phyloP scores from a whole-genome alignment of 2,797 vertebrate species.

The Hirundo rustica region DNA sequence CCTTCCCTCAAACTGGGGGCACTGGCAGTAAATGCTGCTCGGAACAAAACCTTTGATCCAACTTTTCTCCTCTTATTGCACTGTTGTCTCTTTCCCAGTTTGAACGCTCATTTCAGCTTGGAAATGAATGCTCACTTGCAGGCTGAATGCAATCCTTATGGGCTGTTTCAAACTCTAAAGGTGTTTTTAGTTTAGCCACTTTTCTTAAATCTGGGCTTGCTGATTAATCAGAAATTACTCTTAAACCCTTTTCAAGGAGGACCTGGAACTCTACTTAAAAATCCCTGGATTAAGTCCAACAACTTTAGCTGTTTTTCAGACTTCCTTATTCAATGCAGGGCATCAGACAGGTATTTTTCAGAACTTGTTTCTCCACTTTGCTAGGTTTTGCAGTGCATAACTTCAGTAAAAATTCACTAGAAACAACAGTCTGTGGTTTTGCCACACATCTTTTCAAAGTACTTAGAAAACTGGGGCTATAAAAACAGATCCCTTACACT shows the following conservation, averaged over 20 bases:
- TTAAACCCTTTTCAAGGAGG: background rate
- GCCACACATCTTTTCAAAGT: background rate
- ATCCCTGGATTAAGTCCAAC: background rate
- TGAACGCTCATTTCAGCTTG: constrained; percentile 1
- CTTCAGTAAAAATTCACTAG: background rate
- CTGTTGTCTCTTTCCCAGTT: constrained; percentile 11
- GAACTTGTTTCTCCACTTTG: constrained; percentile 37
- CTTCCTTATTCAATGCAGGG: background rate
- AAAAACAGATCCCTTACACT: background rate
- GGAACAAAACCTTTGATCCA: constrained; percentile 46
- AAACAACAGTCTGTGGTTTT: constrained; percentile 21
- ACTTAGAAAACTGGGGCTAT: background rate
- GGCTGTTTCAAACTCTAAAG: background rate
- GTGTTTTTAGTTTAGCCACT: constrained; percentile 15
- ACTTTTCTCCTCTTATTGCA: background rate
- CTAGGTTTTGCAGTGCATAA: background rate
- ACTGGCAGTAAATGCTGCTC: background rate
- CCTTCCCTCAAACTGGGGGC: background rate
- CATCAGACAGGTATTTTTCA: constrained; percentile 36
- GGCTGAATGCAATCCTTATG: constrained; percentile 51
- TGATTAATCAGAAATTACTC: constrained; percentile 23
- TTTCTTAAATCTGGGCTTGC: constrained; percentile 3
- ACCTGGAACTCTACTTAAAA: background rate
- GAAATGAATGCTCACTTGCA: background rate
- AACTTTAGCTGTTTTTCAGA: constrained; percentile 17